A percentile compares a stretch with the other conserved stretches of the same genome.
phyloP scores from a whole-genome alignment of 2,797 vertebrate genomes.

The Ara ararauna region DNA sequence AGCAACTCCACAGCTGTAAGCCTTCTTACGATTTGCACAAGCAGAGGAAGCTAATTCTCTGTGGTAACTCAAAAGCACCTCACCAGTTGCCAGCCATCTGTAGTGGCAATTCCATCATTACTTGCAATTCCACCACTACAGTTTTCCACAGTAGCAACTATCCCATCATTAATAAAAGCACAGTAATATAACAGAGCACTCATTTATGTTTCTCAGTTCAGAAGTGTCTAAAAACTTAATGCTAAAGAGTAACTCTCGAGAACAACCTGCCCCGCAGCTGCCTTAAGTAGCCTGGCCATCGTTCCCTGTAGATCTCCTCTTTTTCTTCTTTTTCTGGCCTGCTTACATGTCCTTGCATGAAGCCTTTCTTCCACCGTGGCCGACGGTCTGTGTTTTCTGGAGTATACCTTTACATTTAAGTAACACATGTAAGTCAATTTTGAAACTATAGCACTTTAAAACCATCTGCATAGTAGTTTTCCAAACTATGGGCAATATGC shows the following conservation, averaged over 20 bases:
- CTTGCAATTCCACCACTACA: neutral
- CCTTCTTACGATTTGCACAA: neutral
- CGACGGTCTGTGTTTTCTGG: conserved; percentile 84
- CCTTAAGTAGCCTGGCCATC: conserved; percentile 87
- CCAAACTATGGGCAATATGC: neutral
- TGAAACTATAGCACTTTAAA: neutral
- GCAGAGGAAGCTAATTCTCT: neutral
- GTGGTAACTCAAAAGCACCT: neutral
- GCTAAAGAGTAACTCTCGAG: neutral
- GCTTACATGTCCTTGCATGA: conserved; percentile 88
- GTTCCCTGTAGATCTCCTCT: conserved; percentile 89
- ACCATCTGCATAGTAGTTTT: neutral
- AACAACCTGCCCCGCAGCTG: conserved; percentile 84
- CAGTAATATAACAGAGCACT: neutral
- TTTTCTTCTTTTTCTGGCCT: conserved; percentile 90
- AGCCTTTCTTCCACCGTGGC: conserved; percentile 84
- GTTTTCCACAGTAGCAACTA: neutral
- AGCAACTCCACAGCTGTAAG: accelerated
- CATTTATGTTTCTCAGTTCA: neutral
- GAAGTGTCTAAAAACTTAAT: neutral
- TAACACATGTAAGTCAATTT: neutral
- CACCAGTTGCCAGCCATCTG: neutral
- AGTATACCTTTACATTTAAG: conserved; percentile 74
- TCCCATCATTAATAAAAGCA: neutral
- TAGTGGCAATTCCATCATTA: neutral